phyloP scores from a whole-genome alignment of 53 echinoderm and acorn worm species.

The Hippasteria phrygiana region DNA sequence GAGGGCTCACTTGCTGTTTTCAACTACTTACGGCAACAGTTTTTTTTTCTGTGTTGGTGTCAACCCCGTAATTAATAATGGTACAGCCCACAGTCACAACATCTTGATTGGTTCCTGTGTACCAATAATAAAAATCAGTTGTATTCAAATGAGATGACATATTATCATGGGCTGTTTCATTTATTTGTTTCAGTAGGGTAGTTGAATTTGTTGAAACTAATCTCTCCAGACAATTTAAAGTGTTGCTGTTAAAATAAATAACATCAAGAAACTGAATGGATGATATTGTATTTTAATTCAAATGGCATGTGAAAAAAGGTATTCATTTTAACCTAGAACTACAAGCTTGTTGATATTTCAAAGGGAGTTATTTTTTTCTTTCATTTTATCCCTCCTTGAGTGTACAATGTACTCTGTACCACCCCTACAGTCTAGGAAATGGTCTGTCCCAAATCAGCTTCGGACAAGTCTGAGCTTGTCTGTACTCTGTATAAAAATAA shows the following conservation, averaged over 20 bases:
- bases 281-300: too few species aligned
- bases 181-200: background rate
- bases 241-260: too few species aligned
- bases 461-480: slow-evolving; percentile 68
- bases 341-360: too few species aligned
- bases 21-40: background rate
- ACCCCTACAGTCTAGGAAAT: slow-evolving; percentile 38
- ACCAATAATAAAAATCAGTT: slow-evolving; percentile 62
- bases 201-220: background rate
- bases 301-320: too few species aligned
- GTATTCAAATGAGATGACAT: slow-evolving; percentile 51
- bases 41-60: background rate
- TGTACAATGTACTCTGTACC: background rate
- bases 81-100: slow-evolving; percentile 40
- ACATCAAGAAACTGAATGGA: too few species aligned
- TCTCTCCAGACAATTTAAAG: too few species aligned
- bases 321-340: too few species aligned
- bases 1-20: slow-evolving; percentile 38
- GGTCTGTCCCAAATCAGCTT: slow-evolving; percentile 30
- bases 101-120: slow-evolving; percentile 18
- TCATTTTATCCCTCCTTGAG: background rate
- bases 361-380: too few species aligned
- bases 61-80: slow-evolving; percentile 4
- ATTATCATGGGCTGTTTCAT: slow-evolving; percentile 11
- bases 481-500: slow-evolving; percentile 25